Evolutionary conservation across 1,140 invertebrate genomes (phyloP), one percentile per base, ranked within the genome.

Genomic region (Calycopis cecrops): DNA sequence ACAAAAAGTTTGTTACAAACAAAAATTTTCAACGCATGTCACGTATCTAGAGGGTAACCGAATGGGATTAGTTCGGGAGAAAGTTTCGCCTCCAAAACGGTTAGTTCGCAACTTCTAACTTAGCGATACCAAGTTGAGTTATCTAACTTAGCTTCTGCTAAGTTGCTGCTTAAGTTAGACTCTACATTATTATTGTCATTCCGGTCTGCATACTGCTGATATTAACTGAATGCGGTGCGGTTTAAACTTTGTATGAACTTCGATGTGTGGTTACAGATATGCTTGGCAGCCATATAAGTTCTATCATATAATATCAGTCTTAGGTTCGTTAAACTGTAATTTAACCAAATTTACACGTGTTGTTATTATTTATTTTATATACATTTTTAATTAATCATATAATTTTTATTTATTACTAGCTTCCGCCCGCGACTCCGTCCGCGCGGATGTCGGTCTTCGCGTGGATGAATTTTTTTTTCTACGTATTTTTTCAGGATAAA

Each of bases 41-140:
- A 53, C 52, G 52, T 53, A 59, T 60, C 57, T 52, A 34, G 53
- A 16, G 59, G 62, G 57, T 66, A 71, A 67, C 54, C 51, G 54
- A 57, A 44, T 44, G 44, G 59, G 71, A 75, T 76, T 75, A 77
- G 76, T 69, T 76, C 61, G 59, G 62, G 67, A 52, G 63, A 62
- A 77, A 80, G 66, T 83, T 83, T 67, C 52, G 60, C 48, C 57
- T 61, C 64, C 71, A 69, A 79, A 81, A 73, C 73, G 73, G 73
- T 73, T 71, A 71, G 74, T 76, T 76, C 42, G 64, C 59, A 69
- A 82, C 69, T 81, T 81, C 60, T 76, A 70, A 77, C 69, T 79
- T 80, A 73, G 72, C 75, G 78, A 82, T 85, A 85, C 73, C 52
- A 44, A 53, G 52, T 53, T 79, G 77, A 81, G 69, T 81, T 80